Conservation (phyloP, 2,113 vertebrate genomes). For the Pelobates fuscus region DNA sequence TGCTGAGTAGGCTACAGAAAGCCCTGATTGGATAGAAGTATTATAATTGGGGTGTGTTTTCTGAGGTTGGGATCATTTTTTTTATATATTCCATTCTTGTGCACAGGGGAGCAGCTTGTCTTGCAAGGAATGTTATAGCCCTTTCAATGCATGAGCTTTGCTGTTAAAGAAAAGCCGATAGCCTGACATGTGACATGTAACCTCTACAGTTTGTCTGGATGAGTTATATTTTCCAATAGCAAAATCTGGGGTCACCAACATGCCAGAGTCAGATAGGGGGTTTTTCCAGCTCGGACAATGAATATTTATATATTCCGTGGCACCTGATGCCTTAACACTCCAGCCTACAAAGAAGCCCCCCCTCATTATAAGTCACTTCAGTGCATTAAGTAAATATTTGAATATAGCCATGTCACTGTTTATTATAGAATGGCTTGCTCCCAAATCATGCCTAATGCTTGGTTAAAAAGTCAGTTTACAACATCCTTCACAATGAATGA, state of each 20-base stretch:
- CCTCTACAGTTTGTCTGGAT: conserved; percentile 76
- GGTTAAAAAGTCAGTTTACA: conserved; percentile 94
- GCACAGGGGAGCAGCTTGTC: background rate
- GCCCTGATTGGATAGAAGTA: no score
- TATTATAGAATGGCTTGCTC: conserved; percentile 96
- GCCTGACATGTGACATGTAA: conserved; percentile 94
- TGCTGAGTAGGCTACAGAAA: no score
- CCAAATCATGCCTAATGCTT: conserved; percentile 95
- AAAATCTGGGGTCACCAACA: conserved; percentile 86
- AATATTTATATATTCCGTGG: conserved; percentile 96
- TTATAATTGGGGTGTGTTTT: no score
- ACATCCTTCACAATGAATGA: conserved; percentile 87
- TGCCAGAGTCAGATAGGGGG: conserved; percentile 91
- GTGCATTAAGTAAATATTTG: conserved; percentile 99
- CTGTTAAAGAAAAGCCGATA: conserved; percentile 38
- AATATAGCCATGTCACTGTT: conserved; percentile 96
- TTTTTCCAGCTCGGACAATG: conserved; percentile 94
- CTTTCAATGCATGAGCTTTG: conserved; percentile 67
- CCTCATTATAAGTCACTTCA: conserved; percentile 98
- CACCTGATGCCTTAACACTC: conserved; percentile 98
- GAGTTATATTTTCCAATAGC: conserved; percentile 97
- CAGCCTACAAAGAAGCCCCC: conserved; percentile 93
- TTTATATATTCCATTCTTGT: background rate
- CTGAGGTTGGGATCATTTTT: no score
- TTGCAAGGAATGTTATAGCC: conserved; percentile 56